Percentiles rank a stretch among this genome's conserved stretches.
Evolutionary conservation across 2,113 vertebrate species (phyloP).

Genomic region (Engystomops pustulosus): DNA sequence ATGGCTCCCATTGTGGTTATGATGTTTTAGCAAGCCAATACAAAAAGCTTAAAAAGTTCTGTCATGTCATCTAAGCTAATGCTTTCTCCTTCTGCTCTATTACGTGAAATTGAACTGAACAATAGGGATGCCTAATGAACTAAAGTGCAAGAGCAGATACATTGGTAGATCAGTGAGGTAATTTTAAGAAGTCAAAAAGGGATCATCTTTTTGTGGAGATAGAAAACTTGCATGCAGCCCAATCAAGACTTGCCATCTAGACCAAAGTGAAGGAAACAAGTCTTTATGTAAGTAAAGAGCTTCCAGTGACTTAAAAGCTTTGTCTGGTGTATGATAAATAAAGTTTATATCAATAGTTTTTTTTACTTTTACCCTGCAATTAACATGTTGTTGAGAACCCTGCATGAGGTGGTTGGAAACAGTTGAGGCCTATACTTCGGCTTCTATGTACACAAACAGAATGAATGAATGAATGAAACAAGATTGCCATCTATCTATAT

Average conservation of each 20-base stretch:
- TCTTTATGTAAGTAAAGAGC: not conserved
- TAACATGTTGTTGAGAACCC: too few relatives aligned
- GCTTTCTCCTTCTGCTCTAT: not conserved
- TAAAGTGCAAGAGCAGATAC: not conserved
- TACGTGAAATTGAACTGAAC: not conserved
- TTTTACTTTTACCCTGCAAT: not conserved
- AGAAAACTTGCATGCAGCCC: not conserved
- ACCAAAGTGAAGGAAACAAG: not conserved
- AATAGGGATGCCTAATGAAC: constrained; percentile 22
- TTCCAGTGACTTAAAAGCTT: not conserved
- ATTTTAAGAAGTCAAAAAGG: constrained; percentile 9
- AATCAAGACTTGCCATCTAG: not conserved
- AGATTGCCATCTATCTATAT: too few relatives aligned
- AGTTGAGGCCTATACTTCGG: too few relatives aligned
- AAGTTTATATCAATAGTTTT: not conserved
- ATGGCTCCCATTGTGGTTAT: not conserved
- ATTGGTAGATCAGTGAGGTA: not conserved
- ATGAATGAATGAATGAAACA: too few relatives aligned
- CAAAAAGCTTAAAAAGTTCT: constrained; percentile 9
- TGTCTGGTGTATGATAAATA: not conserved
- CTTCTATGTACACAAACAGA: too few relatives aligned
- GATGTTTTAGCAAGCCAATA: constrained; percentile 20
- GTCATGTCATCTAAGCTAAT: not conserved
- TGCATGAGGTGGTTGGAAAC: not conserved
- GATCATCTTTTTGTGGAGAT: not conserved